These are phyloP conservation scores for Agrochola circellaris DNA, from an alignment of 2,888 invertebrate genomes.

Conservation along the genomic window DNA sequence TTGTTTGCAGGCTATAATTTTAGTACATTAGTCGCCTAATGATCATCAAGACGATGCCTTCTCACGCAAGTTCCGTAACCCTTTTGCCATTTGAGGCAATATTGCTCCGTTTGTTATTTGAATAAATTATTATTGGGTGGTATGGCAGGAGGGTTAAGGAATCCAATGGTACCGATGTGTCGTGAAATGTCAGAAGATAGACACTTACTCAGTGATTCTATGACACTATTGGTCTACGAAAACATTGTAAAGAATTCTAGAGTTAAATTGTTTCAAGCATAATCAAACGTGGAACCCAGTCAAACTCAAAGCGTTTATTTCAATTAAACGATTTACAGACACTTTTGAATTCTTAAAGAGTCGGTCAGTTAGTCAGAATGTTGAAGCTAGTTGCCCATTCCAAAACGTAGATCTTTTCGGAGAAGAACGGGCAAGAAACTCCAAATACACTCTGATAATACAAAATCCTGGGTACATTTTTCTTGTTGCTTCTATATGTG, in stretches of 20 bases:
- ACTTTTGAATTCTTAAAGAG: too few relatives aligned
- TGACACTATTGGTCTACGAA: not conserved
- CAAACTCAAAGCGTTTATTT: too few relatives aligned
- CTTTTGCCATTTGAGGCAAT: constrained; percentile 37
- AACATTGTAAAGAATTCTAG: not conserved
- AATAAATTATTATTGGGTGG: constrained; percentile 43
- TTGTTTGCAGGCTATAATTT: constrained; percentile 51
- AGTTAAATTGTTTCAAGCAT: too few relatives aligned
- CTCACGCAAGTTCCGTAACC: constrained; percentile 57
- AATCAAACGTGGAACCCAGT: too few relatives aligned
- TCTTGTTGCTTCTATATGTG: too few relatives aligned
- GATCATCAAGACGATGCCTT: constrained; percentile 51
- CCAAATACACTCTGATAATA: too few relatives aligned
- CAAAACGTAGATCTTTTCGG: too few relatives aligned
- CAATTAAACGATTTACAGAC: too few relatives aligned
- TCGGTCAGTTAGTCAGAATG: too few relatives aligned
- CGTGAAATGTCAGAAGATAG: not conserved
- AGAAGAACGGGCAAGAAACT: too few relatives aligned
- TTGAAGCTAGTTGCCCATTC: too few relatives aligned
- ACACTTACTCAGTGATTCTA: not conserved
- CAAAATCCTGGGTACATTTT: too few relatives aligned
- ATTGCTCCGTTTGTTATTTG: constrained; percentile 26
- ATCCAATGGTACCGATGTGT: not conserved
- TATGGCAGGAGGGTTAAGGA: constrained; percentile 18
- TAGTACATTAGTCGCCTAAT: constrained; percentile 53